Evolutionary conservation across 2,113 vertebrate genomes (phyloP).

Genomic region (Climacteris rufus): DNA sequence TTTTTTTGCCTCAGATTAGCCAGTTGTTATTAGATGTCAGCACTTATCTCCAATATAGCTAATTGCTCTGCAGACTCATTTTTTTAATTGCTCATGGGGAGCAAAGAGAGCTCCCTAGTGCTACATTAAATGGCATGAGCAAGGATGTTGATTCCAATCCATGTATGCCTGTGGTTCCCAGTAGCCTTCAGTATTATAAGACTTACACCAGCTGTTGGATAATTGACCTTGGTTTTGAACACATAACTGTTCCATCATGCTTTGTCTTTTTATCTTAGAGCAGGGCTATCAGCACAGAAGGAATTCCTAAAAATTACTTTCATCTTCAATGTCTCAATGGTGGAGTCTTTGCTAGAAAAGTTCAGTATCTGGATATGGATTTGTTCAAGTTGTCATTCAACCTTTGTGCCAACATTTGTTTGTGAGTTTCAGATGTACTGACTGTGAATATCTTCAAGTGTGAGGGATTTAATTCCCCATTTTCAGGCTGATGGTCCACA

Average conservation of each 20-base stretch:
- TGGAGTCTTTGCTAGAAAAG: not conserved
- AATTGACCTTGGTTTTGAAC: not conserved
- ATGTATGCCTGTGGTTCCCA: not conserved
- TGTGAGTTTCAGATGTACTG: not conserved
- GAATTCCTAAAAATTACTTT: not conserved
- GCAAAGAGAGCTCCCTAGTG: not conserved
- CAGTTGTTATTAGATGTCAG: not conserved
- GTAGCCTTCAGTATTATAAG: not conserved
- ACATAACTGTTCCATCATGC: not conserved
- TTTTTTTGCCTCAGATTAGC: not conserved
- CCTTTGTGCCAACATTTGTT: not conserved
- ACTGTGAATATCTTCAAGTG: not conserved
- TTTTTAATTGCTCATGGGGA: not conserved
- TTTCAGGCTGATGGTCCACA: not conserved
- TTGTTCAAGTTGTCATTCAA: not conserved
- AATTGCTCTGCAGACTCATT: not conserved
- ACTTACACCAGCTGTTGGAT: not conserved
- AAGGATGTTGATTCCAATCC: not conserved
- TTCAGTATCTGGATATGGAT: not conserved
- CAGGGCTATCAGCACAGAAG: not conserved
- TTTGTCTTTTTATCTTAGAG: not conserved
- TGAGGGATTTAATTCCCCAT: not conserved
- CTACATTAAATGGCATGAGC: not conserved
- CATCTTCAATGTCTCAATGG: not conserved
- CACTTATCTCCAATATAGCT: not conserved